A percentile compares a stretch with the other conserved stretches of the same genome.
These are phyloP conservation scores for Leptodactylus fuscus DNA, from an alignment of 2,113 vertebrate genomes.

Conservation along the genomic window DNA sequence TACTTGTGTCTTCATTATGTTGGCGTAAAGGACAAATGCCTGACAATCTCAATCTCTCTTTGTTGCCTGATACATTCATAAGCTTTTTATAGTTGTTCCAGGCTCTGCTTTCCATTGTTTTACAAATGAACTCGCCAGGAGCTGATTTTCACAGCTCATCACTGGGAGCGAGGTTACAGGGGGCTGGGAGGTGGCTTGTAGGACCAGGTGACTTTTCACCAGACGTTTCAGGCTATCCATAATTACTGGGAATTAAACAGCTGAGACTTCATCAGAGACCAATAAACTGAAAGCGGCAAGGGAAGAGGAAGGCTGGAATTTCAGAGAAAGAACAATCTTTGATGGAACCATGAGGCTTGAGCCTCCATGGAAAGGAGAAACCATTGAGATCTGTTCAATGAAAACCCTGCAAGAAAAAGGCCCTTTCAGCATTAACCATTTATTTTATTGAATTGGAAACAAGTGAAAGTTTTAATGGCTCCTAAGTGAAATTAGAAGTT, in stretches of 20 bases:
- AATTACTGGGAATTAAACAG: constrained; percentile 71
- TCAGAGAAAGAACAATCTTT: constrained; percentile 1
- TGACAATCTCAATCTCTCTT: constrained; percentile 34
- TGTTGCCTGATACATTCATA: constrained; percentile 58
- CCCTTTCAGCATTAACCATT: not conserved
- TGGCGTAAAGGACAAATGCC: constrained; percentile 44
- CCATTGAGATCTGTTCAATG: not conserved
- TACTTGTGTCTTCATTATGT: constrained; percentile 50
- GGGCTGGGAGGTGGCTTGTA: constrained; percentile 32
- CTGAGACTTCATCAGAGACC: constrained; percentile 63
- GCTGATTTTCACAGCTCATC: constrained; percentile 35
- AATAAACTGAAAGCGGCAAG: constrained; percentile 21
- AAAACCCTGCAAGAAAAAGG: not conserved
- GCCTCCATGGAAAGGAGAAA: not conserved
- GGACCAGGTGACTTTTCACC: constrained; percentile 69
- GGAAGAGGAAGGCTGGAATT: not conserved
- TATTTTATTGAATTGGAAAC: not conserved
- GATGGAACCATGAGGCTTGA: not conserved
- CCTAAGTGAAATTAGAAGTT: no score
- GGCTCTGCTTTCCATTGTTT: constrained; percentile 53
- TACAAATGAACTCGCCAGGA: constrained; percentile 42
- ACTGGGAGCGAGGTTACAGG: not conserved
- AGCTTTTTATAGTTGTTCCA: constrained; percentile 52
- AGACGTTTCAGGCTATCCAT: constrained; percentile 66
- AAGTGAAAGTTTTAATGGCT: not conserved